Base-by-base conservation (phyloP, 2,797 vertebrate genomes). In the Melanotaenia pygmaea region DNA sequence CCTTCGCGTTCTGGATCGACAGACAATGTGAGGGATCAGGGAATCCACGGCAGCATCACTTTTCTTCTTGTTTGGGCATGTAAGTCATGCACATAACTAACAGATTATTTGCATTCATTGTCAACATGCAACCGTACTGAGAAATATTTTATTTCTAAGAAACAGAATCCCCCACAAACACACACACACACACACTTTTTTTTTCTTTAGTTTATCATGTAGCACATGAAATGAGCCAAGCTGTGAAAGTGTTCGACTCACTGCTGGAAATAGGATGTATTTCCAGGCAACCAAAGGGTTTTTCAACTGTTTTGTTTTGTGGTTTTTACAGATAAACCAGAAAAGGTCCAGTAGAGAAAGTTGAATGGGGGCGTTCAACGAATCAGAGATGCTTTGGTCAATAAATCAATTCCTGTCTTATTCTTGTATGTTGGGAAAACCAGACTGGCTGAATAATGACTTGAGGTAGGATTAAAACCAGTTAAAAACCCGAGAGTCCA, bases 31-130 rank as follows among this genome's bases (percentile, higher is more conserved):
- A 11, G 12, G 38, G 24, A 28, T 79, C 22, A 51, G 66, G 34
- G 8, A 18, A 11, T 66, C n/a, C 38, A 43, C 10, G 35, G 38
- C 7, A 59, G 24, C 38, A 51, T 51, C 28, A 59, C 64, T 4
- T 9, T 4, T 64, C 7, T 22, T 30, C 1, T 54, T 50, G 57
- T 73, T 64, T 65, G 18, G 22, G 24, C n/a, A 10, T 60, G 20
- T 54, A 35, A 76, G 30, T 76, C 57, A 18, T 58, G 28, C 14
- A 66, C 10, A 43, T 64, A 60, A 45, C 35, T 59, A 35, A 60
- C 64, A 58, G 22, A 63, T 22, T 62, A 70, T 73, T 64, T 73
- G 59, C 62, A 54, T 76, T 67, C 26, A 51, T 7, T 76, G 58
- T 72, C 62, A 62, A 56, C 68, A 65, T 38, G 22, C 38, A 30